These are phyloP conservation scores for Drosophila repleta DNA, from an alignment of 1,140 invertebrate species.

Conservation along the genomic window DNA sequence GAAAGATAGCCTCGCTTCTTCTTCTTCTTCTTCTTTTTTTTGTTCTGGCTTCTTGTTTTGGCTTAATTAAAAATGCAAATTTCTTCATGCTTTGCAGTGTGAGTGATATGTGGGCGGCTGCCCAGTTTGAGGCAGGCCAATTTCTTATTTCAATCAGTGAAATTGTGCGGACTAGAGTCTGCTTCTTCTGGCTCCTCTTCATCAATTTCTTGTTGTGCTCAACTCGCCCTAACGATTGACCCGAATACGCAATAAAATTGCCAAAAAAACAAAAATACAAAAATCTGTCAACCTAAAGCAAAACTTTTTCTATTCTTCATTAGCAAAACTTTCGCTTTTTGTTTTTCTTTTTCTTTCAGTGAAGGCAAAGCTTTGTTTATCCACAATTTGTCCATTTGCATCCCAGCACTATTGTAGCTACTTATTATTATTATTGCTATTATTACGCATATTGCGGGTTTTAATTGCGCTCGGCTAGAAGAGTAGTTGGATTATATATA, in stretches of 20 bases:
- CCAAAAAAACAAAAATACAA: neutral
- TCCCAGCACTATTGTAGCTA: constrained; percentile 27
- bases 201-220: constrained; percentile 9
- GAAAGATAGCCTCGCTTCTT: constrained; percentile 42
- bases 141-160: constrained; percentile 43
- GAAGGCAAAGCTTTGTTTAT: constrained; percentile 51
- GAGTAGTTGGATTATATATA: constrained; percentile 13
- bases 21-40: too few species aligned
- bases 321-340: constrained; percentile 67
- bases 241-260: constrained; percentile 13
- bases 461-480: constrained; percentile 56
- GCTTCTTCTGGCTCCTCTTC: neutral
- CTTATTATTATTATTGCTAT: constrained; percentile 39
- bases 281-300: constrained; percentile 13
- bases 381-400: constrained; percentile 55
- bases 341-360: constrained; percentile 29
- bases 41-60: constrained; percentile 1
- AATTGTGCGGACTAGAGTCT: neutral
- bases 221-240: constrained; percentile 44
- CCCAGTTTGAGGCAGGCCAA: constrained; percentile 28
- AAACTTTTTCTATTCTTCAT: constrained; percentile 56
- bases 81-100: constrained; percentile 21
- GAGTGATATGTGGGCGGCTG: constrained; percentile 26
- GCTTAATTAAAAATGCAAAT: constrained; percentile 72
- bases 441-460: constrained; percentile 48